Evolutionary conservation across 92 coral and sea anemone species (phyloP).

Genomic region (Porites lobata): DNA sequence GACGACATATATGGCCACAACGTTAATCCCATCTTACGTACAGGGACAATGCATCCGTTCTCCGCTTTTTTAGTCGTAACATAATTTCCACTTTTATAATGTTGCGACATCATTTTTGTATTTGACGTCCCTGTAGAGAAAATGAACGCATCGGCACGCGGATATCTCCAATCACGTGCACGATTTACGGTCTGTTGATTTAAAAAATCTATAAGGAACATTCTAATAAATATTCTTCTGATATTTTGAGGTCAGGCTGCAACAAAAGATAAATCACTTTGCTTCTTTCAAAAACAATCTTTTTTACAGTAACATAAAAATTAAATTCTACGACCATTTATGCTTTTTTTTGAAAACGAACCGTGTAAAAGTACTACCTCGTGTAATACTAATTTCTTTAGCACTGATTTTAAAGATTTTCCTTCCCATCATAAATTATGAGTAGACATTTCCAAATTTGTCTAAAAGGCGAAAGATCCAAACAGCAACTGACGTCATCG

Average conservation of each 20-base stretch:
- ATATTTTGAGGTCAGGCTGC: background rate
- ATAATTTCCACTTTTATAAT: background rate
- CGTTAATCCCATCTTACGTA: constrained; percentile 24
- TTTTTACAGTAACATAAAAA: background rate
- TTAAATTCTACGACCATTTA: too few species aligned
- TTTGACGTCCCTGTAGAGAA: background rate
- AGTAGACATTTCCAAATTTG: background rate
- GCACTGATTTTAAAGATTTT: too few species aligned
- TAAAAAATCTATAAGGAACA: too few species aligned
- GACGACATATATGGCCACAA: background rate
- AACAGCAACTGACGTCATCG: background rate
- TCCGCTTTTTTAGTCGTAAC: background rate
- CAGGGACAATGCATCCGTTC: background rate
- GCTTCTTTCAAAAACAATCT: background rate
- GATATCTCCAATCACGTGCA: too few species aligned
- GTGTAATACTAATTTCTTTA: too few species aligned
- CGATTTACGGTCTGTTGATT: too few species aligned
- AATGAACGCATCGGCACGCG: background rate
- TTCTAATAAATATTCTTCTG: background rate
- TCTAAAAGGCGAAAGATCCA: background rate
- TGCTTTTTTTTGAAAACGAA: too few species aligned
- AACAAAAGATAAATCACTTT: background rate
- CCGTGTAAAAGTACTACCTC: background rate
- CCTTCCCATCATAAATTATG: too few species aligned
- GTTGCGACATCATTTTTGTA: background rate